Conservation (phyloP, 2,797 vertebrate genomes). For the Okamejei kenojei region DNA sequence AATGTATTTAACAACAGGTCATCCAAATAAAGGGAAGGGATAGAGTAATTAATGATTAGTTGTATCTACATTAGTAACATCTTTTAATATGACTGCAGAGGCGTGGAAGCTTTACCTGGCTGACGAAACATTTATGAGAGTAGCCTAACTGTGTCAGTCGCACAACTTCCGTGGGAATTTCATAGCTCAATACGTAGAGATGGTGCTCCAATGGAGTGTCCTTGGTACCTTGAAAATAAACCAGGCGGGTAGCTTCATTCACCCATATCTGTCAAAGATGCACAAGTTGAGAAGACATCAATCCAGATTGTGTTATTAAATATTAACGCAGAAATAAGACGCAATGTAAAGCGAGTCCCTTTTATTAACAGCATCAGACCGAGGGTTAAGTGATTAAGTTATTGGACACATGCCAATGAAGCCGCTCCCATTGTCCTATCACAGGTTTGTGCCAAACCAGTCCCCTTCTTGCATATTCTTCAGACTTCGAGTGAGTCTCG, state of each 20-base stretch:
- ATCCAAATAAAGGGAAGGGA: background rate
- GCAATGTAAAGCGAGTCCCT: background rate
- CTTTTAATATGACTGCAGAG: background rate
- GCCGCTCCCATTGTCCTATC: background rate
- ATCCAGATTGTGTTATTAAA: background rate
- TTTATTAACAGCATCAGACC: background rate
- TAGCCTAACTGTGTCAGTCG: conserved; percentile 62
- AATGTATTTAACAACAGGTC: background rate
- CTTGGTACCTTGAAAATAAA: conserved; percentile 70
- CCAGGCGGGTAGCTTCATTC: conserved; percentile 62
- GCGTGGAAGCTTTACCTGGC: conserved; percentile 52
- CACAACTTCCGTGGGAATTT: conserved; percentile 59
- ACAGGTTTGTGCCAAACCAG: background rate
- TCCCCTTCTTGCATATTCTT: background rate
- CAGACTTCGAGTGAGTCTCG: background rate
- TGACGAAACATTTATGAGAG: conserved; percentile 65
- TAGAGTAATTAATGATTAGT: background rate
- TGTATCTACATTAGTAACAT: background rate
- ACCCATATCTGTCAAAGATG: conserved; percentile 61
- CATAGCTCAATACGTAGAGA: conserved; percentile 61
- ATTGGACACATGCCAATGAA: background rate
- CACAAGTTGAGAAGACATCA: background rate
- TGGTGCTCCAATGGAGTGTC: conserved; percentile 68
- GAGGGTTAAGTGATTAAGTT: background rate
- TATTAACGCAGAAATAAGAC: background rate